Conservation (phyloP, 2,888 invertebrate species). For the Epinotia brunnichana region DNA sequence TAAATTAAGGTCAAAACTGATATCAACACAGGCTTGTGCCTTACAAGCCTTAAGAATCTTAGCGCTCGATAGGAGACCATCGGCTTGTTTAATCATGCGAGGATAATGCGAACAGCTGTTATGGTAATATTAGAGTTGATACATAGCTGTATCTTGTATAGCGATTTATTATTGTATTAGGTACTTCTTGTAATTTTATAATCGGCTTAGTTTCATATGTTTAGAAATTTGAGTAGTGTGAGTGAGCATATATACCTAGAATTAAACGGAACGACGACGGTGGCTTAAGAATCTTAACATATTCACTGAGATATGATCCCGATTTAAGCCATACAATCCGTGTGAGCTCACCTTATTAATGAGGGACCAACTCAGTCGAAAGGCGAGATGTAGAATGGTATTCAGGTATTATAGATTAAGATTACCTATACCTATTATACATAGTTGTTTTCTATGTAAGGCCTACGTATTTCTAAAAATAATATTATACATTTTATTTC, state of each 20-base stretch:
- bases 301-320: background rate
- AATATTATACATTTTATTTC: no score
- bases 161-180: background rate
- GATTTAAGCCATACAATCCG: background rate
- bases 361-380: no score
- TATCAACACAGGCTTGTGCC: background rate
- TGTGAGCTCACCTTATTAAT: background rate
- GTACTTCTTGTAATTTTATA: background rate
- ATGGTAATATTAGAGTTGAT: conserved; percentile 1
- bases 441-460: no score
- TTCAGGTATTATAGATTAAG: no score
- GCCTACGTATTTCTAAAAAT: no score
- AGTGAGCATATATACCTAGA: background rate
- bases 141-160: background rate
- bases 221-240: background rate
- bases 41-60: background rate
- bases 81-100: conserved; percentile 27
- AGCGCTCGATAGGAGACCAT: conserved; percentile 17
- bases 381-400: no score
- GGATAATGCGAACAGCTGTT: conserved; percentile 28
- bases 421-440: no score
- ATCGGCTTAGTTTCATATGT: background rate
- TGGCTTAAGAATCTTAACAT: no score
- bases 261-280: background rate
- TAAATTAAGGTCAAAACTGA: background rate